phyloP scores from a whole-genome alignment of 1,140 invertebrate species.

The Drosophila ercepeae region DNA sequence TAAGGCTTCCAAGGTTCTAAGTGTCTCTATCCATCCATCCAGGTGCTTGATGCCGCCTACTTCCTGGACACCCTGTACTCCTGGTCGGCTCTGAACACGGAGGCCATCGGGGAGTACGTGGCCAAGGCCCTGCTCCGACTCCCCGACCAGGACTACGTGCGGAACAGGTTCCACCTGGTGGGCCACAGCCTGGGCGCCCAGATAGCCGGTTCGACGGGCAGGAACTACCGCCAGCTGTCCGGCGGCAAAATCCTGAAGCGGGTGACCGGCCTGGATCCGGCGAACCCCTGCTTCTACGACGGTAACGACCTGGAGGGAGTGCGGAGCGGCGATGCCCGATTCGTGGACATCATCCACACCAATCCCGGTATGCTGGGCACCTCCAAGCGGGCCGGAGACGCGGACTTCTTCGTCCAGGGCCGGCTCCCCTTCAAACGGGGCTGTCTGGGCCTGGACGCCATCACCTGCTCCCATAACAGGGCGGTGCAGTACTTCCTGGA shows the following conservation, averaged over 20 bases:
- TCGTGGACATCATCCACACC: slow-evolving; percentile 89
- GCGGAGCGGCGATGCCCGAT: slow-evolving; percentile 84
- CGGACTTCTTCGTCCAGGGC: slow-evolving; percentile 89
- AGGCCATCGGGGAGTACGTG: slow-evolving; percentile 54
- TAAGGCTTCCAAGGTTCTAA: neutral
- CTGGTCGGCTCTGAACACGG: slow-evolving; percentile 71
- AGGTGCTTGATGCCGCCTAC: slow-evolving; percentile 54
- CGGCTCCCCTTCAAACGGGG: slow-evolving; percentile 33
- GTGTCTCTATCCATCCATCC: no score
- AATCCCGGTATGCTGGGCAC: slow-evolving; percentile 87
- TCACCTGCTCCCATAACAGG: slow-evolving; percentile 87
- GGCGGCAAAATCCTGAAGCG: slow-evolving; percentile 57
- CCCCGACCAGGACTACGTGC: slow-evolving; percentile 31
- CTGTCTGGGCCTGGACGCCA: slow-evolving; percentile 72
- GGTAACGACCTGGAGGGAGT: slow-evolving; percentile 84
- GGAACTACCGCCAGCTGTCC: slow-evolving; percentile 65
- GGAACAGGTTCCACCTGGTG: slow-evolving; percentile 61
- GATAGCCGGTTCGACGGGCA: slow-evolving; percentile 84
- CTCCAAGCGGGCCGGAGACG: slow-evolving; percentile 83
- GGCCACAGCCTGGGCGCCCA: slow-evolving; percentile 84
- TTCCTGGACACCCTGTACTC: slow-evolving; percentile 69
- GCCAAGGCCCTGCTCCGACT: slow-evolving; percentile 53
- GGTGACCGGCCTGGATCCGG: slow-evolving; percentile 89
- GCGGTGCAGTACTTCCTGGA: slow-evolving; percentile 86
- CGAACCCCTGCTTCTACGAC: slow-evolving; percentile 87